Percentiles rank a stretch among this genome's conserved stretches.
Evolutionary conservation across 1,140 invertebrate genomes (phyloP).

Genomic region (Dufourea novaeangliae): DNA sequence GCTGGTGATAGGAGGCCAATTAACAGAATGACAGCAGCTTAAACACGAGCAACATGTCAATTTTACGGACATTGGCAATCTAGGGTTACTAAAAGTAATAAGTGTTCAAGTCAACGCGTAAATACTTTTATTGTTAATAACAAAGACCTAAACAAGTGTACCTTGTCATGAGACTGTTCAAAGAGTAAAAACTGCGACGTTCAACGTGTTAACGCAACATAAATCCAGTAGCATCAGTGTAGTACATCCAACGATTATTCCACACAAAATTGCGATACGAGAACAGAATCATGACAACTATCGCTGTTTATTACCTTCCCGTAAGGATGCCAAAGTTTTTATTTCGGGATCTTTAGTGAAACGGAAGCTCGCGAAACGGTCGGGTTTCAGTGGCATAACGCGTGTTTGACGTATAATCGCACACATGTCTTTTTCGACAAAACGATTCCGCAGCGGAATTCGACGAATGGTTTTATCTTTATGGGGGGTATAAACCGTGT

Average conservation of each 20-base stretch:
- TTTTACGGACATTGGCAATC: no score
- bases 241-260: not conserved
- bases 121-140: no score
- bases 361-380: not conserved
- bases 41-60: no score
- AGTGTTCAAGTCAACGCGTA: no score
- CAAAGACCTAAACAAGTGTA: no score
- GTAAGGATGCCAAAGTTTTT: not conserved
- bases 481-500: constrained; percentile 22
- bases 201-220: no score
- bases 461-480: constrained; percentile 22
- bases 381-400: not conserved
- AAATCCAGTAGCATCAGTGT: not conserved
- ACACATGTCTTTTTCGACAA: not conserved
- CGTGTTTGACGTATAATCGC: not conserved
- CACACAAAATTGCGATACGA: no score
- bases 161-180: no score
- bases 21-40: no score
- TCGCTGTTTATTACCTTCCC: not conserved
- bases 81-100: no score
- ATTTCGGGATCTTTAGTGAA: not conserved
- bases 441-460: not conserved
- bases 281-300: not conserved
- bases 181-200: no score
- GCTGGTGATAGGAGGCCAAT: no score